Evolutionary conservation across 2,888 invertebrate genomes (phyloP).

Genomic region (Ellobium chinense): DNA sequence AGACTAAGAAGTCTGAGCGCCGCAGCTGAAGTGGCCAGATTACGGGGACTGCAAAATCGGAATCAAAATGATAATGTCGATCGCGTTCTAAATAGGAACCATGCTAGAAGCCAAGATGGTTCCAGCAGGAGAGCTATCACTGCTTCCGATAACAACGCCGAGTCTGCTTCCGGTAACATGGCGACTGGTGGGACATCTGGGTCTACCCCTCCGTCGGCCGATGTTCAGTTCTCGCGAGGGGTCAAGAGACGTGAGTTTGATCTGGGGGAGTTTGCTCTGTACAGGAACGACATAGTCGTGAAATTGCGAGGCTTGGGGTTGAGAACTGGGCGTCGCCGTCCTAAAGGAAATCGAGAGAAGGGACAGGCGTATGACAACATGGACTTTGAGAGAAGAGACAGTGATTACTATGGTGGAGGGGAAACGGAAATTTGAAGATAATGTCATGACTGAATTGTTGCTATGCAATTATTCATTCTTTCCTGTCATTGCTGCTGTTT

Average conservation of each 20-base stretch:
- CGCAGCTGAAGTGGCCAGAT: conserved; percentile 1
- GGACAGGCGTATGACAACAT: conserved; percentile 1
- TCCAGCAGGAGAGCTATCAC: background rate
- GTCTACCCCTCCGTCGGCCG: background rate
- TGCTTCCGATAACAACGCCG: background rate
- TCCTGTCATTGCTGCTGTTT: too few species aligned
- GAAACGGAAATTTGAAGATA: conserved; percentile 1
- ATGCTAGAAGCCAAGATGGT: background rate
- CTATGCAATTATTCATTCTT: too few species aligned
- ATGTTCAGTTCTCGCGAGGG: background rate
- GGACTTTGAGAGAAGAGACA: background rate
- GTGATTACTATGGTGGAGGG: background rate
- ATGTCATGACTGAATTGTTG: too few species aligned
- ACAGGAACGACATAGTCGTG: conserved; percentile 2
- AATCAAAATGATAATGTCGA: background rate
- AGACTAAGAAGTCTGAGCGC: background rate
- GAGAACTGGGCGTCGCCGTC: background rate
- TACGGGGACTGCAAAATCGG: background rate
- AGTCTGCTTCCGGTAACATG: background rate
- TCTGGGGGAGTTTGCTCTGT: conserved; percentile 8
- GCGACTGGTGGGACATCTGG: background rate
- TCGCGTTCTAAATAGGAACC: too few species aligned
- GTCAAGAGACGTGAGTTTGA: background rate
- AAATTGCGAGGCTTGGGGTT: conserved; percentile 3
- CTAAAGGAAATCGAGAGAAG: background rate